These are phyloP conservation scores for Platichthys stellatus DNA, from an alignment of 2,113 vertebrate species.

Conservation along the genomic window DNA sequence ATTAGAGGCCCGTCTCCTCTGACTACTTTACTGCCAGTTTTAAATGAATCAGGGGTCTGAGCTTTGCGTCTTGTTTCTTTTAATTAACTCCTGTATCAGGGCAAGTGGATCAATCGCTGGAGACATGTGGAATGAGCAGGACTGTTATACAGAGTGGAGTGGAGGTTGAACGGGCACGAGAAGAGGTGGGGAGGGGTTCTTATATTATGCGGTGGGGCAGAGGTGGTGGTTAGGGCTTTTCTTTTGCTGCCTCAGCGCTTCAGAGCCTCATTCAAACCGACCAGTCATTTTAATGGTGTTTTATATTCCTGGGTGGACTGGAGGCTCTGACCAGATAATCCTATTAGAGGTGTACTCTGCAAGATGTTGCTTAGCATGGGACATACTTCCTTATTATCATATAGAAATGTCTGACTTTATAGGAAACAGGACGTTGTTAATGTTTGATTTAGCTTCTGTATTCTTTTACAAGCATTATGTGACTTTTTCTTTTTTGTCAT, in stretches of 20 bases:
- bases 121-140: conserved; percentile 28
- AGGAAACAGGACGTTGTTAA: background rate
- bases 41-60: conserved; percentile 41
- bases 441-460: background rate
- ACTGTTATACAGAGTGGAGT: conserved; percentile 13
- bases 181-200: conserved; percentile 20
- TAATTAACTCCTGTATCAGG: conserved; percentile 64
- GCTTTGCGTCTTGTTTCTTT: conserved; percentile 45
- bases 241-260: conserved; percentile 50
- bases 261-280: conserved; percentile 24
- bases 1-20: conserved; percentile 17
- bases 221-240: conserved; percentile 13
- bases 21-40: conserved; percentile 38
- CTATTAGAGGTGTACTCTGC: conserved; percentile 21
- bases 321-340: conserved; percentile 58
- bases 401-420: background rate
- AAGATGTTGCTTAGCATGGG: background rate
- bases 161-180: conserved; percentile 4
- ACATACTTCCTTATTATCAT: conserved; percentile 20
- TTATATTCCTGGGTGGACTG: conserved; percentile 25
- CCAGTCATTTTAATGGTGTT: conserved; percentile 36
- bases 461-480: background rate
- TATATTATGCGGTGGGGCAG: background rate
- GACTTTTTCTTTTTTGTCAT: background rate
- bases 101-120: conserved; percentile 53